phyloP scores from a whole-genome alignment of 2,888 invertebrate species.

The Cecidostiba fungosa region DNA sequence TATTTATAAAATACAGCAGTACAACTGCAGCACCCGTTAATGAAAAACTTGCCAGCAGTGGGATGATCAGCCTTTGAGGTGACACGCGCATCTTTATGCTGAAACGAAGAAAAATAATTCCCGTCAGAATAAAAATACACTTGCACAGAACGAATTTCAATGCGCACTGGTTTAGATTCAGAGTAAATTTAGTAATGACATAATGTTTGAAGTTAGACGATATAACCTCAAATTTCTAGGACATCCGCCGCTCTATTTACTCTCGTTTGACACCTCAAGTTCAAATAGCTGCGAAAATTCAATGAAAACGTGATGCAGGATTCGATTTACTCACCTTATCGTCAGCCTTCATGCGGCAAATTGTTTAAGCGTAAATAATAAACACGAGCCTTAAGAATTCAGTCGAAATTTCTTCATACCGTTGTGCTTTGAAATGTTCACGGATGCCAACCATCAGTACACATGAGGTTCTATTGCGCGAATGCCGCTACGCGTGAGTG shows the following conservation, averaged over 20 bases:
- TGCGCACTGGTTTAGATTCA: slow-evolving; percentile 26
- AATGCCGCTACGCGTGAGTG: background rate
- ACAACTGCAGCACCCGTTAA: slow-evolving; percentile 87
- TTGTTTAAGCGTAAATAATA: slow-evolving; percentile 31
- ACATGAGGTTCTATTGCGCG: background rate
- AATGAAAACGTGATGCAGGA: background rate
- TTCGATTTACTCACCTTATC: slow-evolving; percentile 10
- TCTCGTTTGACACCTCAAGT: background rate
- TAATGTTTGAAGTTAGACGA: slow-evolving; percentile 56
- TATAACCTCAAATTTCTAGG: slow-evolving; percentile 67
- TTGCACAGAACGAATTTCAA: slow-evolving; percentile 5
- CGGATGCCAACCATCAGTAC: slow-evolving; percentile 56
- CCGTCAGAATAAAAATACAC: slow-evolving; percentile 14
- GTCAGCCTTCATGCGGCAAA: slow-evolving; percentile 16
- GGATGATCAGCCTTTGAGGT: slow-evolving; percentile 76
- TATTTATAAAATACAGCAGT: slow-evolving; percentile 86
- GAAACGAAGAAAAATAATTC: slow-evolving; percentile 41
- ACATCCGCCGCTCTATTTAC: slow-evolving; percentile 29
- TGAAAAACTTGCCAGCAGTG: slow-evolving; percentile 85
- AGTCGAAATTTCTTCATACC: slow-evolving; percentile 46
- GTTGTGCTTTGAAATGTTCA: slow-evolving; percentile 48
- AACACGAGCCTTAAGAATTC: slow-evolving; percentile 13
- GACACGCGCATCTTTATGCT: slow-evolving; percentile 70
- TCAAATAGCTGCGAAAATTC: background rate
- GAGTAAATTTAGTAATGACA: slow-evolving; percentile 61